Percentiles rank a stretch among this genome's conserved stretches.
These are phyloP conservation scores for Acromyrmex echinatior DNA, from an alignment of 1,140 invertebrate genomes.

Conservation along the genomic window DNA sequence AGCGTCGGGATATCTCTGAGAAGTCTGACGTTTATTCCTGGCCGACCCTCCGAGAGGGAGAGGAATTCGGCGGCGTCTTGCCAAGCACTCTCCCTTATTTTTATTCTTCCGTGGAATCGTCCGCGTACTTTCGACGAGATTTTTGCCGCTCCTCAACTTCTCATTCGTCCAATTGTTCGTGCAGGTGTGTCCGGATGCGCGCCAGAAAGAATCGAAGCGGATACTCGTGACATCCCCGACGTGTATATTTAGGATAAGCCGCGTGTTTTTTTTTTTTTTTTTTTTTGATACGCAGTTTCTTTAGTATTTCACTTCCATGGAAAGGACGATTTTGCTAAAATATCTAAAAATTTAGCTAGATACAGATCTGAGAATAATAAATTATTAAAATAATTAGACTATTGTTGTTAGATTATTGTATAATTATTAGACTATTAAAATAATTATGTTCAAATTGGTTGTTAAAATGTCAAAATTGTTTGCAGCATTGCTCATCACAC, in stretches of 20 bases:
- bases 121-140: slow-evolving; percentile 10
- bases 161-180: neutral
- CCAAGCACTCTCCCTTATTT: slow-evolving; percentile 77
- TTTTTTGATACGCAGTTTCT: neutral
- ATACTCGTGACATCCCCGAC: neutral
- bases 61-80: slow-evolving; percentile 78
- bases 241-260: slow-evolving; percentile 18
- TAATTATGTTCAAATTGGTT: too few relatives aligned
- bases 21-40: slow-evolving; percentile 82
- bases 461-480: too few relatives aligned
- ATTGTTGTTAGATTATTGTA: too few relatives aligned
- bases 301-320: too few relatives aligned
- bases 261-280: neutral
- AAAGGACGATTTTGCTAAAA: too few relatives aligned
- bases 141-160: neutral
- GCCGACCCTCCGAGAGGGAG: slow-evolving; percentile 61
- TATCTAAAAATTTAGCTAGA: too few relatives aligned
- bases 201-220: slow-evolving; percentile 40
- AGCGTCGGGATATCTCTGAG: slow-evolving; percentile 74
- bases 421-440: too few relatives aligned
- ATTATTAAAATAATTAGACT: too few relatives aligned
- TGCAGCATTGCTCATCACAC: too few relatives aligned
- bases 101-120: slow-evolving; percentile 40
- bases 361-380: too few relatives aligned
- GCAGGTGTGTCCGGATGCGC: slow-evolving; percentile 23